These are phyloP conservation scores for Oncorhynchus gorbuscha DNA, from an alignment of 2,113 vertebrate species.

Conservation along the genomic window DNA sequence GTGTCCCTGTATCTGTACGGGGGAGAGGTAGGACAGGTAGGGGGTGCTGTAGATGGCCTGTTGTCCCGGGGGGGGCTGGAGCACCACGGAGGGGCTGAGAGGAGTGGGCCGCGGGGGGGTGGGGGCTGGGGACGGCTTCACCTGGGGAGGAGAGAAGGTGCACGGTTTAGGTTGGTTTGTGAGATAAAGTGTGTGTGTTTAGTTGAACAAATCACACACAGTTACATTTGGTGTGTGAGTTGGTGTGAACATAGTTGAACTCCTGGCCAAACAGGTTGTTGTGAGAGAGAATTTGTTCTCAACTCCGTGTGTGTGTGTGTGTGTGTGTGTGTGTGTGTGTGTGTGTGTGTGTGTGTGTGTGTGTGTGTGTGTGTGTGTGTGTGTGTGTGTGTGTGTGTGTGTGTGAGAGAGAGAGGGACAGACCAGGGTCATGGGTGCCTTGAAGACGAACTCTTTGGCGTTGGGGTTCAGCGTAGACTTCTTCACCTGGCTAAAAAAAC, in stretches of 20 bases:
- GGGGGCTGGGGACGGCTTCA: constrained; percentile 79
- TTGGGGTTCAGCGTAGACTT: constrained; percentile 91
- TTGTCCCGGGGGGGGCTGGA: constrained; percentile 81
- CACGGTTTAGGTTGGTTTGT: not conserved
- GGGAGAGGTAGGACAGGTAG: constrained; percentile 79
- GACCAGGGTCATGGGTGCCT: constrained; percentile 24
- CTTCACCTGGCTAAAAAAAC: constrained; percentile 83
- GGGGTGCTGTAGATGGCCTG: constrained; percentile 67
- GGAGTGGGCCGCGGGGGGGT: constrained; percentile 81
- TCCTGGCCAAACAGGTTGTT: no score
- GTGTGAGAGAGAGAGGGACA: not conserved
- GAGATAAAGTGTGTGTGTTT: not conserved
- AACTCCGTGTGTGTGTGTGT: not conserved
- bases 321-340: not conserved
- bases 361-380: not conserved
- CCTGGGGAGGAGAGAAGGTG: constrained; percentile 57
- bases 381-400: not conserved
- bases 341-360: fast-evolving
- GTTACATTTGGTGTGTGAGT: no score
- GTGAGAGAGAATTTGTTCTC: no score
- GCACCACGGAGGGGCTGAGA: constrained; percentile 83
- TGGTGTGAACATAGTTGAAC: no score
- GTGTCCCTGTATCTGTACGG: constrained; percentile 77
- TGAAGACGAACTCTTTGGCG: constrained; percentile 87
- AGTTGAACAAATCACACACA: no score